Base-by-base conservation (phyloP, 2,797 vertebrate species). In the Toxotes lorentzi region DNA sequence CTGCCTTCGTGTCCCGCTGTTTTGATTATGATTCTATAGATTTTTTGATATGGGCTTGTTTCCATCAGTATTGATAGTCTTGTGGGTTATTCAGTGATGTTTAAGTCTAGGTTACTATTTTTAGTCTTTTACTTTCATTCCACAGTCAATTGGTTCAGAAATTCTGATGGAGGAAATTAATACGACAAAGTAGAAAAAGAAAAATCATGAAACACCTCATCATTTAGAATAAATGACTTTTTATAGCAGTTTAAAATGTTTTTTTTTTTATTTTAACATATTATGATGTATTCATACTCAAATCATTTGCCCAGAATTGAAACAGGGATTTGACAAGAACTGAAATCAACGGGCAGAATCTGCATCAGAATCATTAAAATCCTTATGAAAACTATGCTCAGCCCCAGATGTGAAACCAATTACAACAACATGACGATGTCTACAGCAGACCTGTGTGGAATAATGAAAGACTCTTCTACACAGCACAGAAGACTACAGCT, bases 401-500 rank as follows among this genome's bases (percentile, higher is more conserved):
- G 14, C 12, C 13, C 40, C 5, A 14, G 40, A 41, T 41, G 40
- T 41, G 40, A 10, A 3, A 41, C 40, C 40, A 10, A 5, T 12
- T n/a, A 9, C 2, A n/a, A 51, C 19, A 4, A 4, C 4, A 41
- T 9, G 3, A 4, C 2, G 38, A 50, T 3, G 32, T 32, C 32
- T 0, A 17, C 27, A 17, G 40, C 45, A 40, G 1, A 40, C 34
- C 70, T 24, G 64, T 17, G 40, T 45, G 4, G 40, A 27, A 51
- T 48, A 64, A 75, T 16, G 34, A 51, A 2, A 47, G 14, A 56
- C 53, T 51, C 10, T 27, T 59, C 51, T 73, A 32, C 43, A 58
- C 9, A 11, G 47, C 21, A 57, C 50, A 70, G 48, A 83, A 43
- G 65, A 32, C 51, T 47, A 32, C 19, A 57, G 41, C 23, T 6